phyloP scores from a whole-genome alignment of 2,113 vertebrate species.

The Leptodactylus fuscus region DNA sequence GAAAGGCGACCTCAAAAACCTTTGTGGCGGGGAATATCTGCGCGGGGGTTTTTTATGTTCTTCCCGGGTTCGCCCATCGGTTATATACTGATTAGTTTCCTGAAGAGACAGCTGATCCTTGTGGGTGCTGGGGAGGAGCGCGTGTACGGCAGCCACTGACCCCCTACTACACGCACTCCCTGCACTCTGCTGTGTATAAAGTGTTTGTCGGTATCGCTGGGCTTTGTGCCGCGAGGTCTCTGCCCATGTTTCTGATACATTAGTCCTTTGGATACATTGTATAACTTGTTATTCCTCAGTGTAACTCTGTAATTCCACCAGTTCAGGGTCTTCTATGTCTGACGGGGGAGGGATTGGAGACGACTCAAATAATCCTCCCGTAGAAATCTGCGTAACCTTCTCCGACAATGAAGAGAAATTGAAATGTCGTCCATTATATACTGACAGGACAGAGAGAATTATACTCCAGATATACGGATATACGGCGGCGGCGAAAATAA shows the following conservation, averaged over 20 bases:
- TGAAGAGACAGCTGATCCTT: too few species aligned
- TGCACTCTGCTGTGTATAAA: too few species aligned
- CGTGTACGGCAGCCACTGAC: too few species aligned
- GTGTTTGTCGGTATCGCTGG: too few species aligned
- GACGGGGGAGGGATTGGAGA: neutral
- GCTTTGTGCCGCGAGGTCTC: too few species aligned
- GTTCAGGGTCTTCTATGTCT: neutral
- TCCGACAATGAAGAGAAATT: neutral
- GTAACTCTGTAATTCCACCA: neutral
- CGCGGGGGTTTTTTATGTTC: too few species aligned
- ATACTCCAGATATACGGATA: neutral
- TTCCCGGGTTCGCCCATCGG: too few species aligned
- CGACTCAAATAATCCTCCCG: neutral
- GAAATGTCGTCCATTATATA: neutral
- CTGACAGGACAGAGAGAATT: neutral
- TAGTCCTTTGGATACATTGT: neutral
- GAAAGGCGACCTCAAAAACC: too few species aligned
- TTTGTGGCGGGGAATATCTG: too few species aligned
- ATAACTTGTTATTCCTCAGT: neutral
- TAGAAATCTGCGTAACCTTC: neutral
- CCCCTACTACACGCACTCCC: too few species aligned
- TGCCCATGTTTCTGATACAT: slow-evolving; percentile 45
- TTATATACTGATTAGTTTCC: too few species aligned
- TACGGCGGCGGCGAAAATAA: neutral
- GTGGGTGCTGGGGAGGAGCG: too few species aligned